A percentile compares a stretch with the other conserved stretches of the same genome.
Evolutionary conservation across 2,113 vertebrate species (phyloP).

Genomic region (Nematolebias whitei): DNA sequence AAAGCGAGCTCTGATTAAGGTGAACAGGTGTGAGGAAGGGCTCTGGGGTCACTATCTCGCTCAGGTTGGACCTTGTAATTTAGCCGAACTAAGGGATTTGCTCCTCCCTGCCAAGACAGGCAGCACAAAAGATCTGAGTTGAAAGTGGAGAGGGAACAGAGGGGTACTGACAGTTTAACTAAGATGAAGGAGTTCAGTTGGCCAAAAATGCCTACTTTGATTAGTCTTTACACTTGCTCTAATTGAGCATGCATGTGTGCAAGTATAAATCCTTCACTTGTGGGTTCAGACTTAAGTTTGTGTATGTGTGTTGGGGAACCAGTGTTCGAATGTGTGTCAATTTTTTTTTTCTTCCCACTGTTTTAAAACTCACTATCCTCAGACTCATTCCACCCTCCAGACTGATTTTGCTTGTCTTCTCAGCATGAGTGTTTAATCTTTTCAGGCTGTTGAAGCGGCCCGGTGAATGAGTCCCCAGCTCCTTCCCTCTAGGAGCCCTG

Average conservation of each 20-base stretch:
- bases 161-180: constrained; percentile 77
- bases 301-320: constrained; percentile 53
- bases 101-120: constrained; percentile 72
- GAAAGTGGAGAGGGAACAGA: constrained; percentile 73
- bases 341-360: constrained; percentile 26
- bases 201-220: constrained; percentile 76
- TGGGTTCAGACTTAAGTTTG: constrained; percentile 43
- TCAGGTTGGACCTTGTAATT: constrained; percentile 82
- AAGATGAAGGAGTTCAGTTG: constrained; percentile 78
- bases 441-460: constrained; percentile 97
- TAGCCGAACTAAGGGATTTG: constrained; percentile 75
- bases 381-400: constrained; percentile 90
- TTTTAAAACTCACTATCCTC: constrained; percentile 67
- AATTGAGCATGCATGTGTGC: constrained; percentile 75
- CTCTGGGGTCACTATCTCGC: constrained; percentile 81
- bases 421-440: constrained; percentile 99
- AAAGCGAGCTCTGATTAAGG: constrained; percentile 56
- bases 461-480: constrained; percentile 97
- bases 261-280: constrained; percentile 49
- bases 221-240: constrained; percentile 76
- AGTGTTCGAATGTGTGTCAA: constrained; percentile 53
- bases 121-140: constrained; percentile 75
- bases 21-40: constrained; percentile 77
- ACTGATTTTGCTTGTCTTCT: constrained; percentile 99
- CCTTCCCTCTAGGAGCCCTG: constrained; percentile 95